These are phyloP conservation scores for Lepidocolaptes lacrymiger DNA, from an alignment of 2,797 vertebrate genomes.

Conservation along the genomic window DNA sequence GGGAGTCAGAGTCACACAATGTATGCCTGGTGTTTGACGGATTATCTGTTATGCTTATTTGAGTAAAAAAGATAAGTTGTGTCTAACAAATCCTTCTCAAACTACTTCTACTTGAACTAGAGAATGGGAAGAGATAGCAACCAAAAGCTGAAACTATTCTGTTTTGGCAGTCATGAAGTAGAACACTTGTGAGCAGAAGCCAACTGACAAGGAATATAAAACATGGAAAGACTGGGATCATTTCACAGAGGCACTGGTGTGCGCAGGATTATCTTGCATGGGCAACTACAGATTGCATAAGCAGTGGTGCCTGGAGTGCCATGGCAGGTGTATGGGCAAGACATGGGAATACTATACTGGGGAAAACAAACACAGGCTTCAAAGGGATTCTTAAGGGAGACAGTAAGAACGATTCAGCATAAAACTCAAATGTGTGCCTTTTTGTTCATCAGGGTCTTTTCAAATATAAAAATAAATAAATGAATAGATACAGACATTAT, in stretches of 20 bases:
- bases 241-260: background rate
- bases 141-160: background rate
- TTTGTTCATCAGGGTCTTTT: background rate
- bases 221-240: background rate
- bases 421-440: background rate
- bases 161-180: background rate
- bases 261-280: fast-evolving
- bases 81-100: background rate
- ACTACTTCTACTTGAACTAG: background rate
- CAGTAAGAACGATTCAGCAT: background rate
- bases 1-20: background rate
- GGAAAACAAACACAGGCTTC: background rate
- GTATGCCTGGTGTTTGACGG: background rate
- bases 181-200: background rate
- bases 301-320: background rate
- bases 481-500: background rate
- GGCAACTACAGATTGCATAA: fast-evolving
- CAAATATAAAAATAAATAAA: background rate
- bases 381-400: background rate
- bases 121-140: background rate
- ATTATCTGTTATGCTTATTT: background rate
- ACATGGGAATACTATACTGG: background rate
- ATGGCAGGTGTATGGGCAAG: fast-evolving
- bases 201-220: background rate
- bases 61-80: background rate